These are phyloP conservation scores for Dendrocincla tyrannina DNA, from an alignment of 2,797 vertebrate species.

Conservation along the genomic window DNA sequence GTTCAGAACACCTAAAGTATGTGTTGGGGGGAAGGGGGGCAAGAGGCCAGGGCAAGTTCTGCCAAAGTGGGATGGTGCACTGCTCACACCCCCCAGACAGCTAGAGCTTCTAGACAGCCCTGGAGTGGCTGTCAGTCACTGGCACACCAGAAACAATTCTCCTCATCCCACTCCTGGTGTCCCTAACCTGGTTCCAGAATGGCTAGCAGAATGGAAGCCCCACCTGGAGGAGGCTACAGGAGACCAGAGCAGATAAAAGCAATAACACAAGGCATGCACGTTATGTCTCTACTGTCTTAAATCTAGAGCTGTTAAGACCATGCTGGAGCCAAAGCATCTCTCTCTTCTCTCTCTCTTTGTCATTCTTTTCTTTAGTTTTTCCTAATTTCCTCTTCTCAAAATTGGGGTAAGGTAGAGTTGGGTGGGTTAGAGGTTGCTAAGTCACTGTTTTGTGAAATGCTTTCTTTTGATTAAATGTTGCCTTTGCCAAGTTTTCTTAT, in stretches of 20 bases:
- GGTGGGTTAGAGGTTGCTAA: too few relatives aligned
- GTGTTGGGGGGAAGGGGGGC: too few relatives aligned
- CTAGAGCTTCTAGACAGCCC: neutral
- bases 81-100: neutral
- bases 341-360: neutral
- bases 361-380: neutral
- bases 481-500: too few relatives aligned
- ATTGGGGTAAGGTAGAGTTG: too few relatives aligned
- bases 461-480: too few relatives aligned
- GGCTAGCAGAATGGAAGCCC: neutral
- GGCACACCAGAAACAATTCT: neutral
- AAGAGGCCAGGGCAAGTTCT: neutral
- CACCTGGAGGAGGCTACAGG: neutral
- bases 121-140: neutral
- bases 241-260: neutral
- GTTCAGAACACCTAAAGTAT: neutral
- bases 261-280: neutral
- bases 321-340: too few relatives aligned
- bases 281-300: neutral
- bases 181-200: neutral
- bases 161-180: neutral
- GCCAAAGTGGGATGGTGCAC: neutral
- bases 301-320: neutral
- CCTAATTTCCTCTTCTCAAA: too few relatives aligned
- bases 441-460: too few relatives aligned